Evolutionary conservation across 35 echinoderm and acorn worm species (phyloP), one percentile per base, ranked within the genome.

Genomic region (Anneissia japonica): DNA sequence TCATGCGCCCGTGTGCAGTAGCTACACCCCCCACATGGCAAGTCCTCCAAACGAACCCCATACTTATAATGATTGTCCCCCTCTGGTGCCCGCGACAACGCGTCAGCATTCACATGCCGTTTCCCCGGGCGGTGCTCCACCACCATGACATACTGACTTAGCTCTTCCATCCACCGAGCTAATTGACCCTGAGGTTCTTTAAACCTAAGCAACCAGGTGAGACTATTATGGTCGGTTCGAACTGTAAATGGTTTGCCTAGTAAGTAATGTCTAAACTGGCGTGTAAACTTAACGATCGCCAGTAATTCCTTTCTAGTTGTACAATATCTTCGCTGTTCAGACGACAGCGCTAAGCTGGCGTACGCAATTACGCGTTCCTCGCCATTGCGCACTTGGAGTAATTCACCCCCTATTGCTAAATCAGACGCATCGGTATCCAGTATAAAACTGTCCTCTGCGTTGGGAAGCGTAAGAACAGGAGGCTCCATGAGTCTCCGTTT

Each of bases 201-300:
- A 74, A 89, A 89, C 23, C 39, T 14, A 11, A 84, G 83, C 0
- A 95, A 0, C 93, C 93, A 94, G 36, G 75, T 87, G 0, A 94
- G 31, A 26, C 77, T 55, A 28, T 51, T 77, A 30, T 91, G 89
- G 35, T 95, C 93, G 0, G 93, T 95, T 19, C 92, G 37, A 11
- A 94, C 38, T 0, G 75, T 13, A 55, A 90, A 94, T 35, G 64
- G 43, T 21, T 74, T 36, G 30, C 93, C 93, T 0, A 91, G 46
- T 17, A 90, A 73, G 75, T 85, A 90, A 34, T 90, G 88, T 16
- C 88, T 26, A 46, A 77, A 85, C 74, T 90, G 88, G n/a, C 82
- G 74, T 32, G 88, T 90, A 30, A 90, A 79, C 23, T 75, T 34
- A 5, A 90, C 83, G 26, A 85, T 74, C 19, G 88, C 88, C 40